phyloP scores from a whole-genome alignment of 2,888 invertebrate genomes.

The Eristalis arbustorum region DNA sequence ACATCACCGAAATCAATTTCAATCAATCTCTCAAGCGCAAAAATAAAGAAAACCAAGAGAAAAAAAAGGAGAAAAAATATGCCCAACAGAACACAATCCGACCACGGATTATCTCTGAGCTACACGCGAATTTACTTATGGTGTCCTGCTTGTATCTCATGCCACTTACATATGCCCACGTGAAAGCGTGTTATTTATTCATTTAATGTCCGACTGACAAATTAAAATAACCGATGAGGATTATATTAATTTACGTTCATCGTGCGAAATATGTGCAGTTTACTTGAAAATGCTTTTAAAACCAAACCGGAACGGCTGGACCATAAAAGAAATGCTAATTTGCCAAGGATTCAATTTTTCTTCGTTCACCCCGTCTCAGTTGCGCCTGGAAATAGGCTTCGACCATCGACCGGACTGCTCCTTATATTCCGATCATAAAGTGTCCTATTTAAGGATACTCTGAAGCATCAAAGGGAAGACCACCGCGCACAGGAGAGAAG shows the following conservation, averaged over 20 bases:
- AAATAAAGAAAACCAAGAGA: background rate
- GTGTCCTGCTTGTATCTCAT: constrained; percentile 69
- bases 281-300: constrained; percentile 70
- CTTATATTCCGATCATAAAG: constrained; percentile 59
- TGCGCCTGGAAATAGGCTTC: constrained; percentile 67
- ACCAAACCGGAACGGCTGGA: constrained; percentile 2
- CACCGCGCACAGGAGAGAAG: background rate
- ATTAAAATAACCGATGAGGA: constrained; percentile 70
- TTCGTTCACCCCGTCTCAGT: background rate
- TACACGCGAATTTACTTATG: constrained; percentile 72
- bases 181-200: constrained; percentile 68
- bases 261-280: constrained; percentile 60
- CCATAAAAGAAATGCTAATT: constrained; percentile 32
- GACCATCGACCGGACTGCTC: constrained; percentile 58
- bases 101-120: constrained; percentile 61
- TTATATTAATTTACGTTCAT: constrained; percentile 69
- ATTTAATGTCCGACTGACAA: constrained; percentile 68
- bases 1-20: constrained; percentile 50
- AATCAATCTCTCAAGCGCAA: constrained; percentile 55
- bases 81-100: constrained; percentile 25
- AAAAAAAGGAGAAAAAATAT: background rate
- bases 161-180: constrained; percentile 69
- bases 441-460: constrained; percentile 59
- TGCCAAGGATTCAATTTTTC: constrained; percentile 45
- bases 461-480: background rate